Conservation (phyloP, 2,113 vertebrate species). For the Ageneiosus marmoratus region DNA sequence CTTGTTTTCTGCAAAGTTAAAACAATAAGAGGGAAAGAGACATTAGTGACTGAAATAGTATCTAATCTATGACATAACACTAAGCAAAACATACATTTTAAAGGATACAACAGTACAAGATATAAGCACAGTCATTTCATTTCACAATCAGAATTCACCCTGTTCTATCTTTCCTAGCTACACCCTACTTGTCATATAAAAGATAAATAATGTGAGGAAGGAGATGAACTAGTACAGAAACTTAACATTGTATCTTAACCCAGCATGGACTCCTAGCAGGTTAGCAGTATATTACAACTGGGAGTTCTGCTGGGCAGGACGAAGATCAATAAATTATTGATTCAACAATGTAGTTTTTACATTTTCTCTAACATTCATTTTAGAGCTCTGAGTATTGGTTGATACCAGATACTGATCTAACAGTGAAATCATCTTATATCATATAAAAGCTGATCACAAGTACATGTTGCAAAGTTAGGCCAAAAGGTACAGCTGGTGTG, state of each 20-base stretch:
- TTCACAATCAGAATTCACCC: neutral
- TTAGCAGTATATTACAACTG: neutral
- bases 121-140: neutral
- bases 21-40: neutral
- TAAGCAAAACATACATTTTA: neutral
- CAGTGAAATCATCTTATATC: neutral
- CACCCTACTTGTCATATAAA: neutral
- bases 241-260: neutral
- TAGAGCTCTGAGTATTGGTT: neutral
- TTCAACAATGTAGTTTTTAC: neutral
- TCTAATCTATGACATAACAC: neutral
- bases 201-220: neutral
- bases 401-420: neutral
- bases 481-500: neutral
- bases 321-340: neutral
- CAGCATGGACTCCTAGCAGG: neutral
- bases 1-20: conserved; percentile 79
- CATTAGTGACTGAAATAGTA: neutral
- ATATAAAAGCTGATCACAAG: neutral
- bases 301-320: neutral
- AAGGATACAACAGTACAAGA: neutral
- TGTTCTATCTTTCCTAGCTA: neutral
- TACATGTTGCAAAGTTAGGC: neutral
- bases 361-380: neutral
- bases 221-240: neutral